phyloP scores from a whole-genome alignment of 2,888 invertebrate species.

The Pharmacophagus antenor region DNA sequence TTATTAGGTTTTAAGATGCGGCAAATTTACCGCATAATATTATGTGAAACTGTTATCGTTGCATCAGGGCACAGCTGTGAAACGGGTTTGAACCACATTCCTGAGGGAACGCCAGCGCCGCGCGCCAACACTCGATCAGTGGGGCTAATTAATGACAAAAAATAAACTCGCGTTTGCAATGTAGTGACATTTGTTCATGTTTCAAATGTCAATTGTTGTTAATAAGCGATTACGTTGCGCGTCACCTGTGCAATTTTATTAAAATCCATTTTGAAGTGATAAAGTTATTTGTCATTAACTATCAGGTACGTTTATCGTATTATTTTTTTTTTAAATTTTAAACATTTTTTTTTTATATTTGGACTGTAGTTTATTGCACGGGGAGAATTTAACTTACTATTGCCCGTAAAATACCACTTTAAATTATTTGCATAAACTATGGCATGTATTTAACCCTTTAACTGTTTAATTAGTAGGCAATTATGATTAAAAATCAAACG shows the following conservation, averaged over 20 bases:
- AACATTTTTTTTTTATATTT: neutral
- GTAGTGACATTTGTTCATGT: constrained; percentile 14
- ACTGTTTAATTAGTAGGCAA: too few relatives aligned
- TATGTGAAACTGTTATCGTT: constrained; percentile 51
- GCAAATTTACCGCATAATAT: constrained; percentile 11
- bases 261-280: neutral
- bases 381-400: too few relatives aligned
- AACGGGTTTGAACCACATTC: constrained; percentile 63
- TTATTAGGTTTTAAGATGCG: neutral
- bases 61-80: constrained; percentile 65
- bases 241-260: constrained; percentile 19
- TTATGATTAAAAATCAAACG: too few relatives aligned
- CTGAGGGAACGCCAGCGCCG: constrained; percentile 65
- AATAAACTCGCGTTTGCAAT: constrained; percentile 20
- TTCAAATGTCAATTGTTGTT: constrained; percentile 24
- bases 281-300: neutral
- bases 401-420: too few relatives aligned
- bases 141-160: constrained; percentile 46
- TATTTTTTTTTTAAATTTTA: neutral
- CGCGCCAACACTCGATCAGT: constrained; percentile 45
- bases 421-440: too few relatives aligned
- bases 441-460: too few relatives aligned
- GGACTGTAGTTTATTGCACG: neutral
- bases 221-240: neutral
- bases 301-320: neutral